phyloP scores from a whole-genome alignment of 1,140 invertebrate genomes.

The Alviniconcha marisindica region DNA sequence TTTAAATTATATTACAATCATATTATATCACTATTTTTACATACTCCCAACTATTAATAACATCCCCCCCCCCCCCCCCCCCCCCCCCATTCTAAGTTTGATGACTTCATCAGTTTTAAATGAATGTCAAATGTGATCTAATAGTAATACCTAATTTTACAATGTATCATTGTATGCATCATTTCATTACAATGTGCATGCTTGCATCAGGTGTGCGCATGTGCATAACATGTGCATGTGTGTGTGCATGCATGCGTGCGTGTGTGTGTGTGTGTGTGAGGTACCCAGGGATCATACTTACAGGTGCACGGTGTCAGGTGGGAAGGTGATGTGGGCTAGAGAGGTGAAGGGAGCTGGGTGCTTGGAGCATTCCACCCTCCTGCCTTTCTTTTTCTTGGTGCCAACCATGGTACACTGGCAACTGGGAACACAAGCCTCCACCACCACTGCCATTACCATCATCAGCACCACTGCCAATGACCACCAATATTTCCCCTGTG shows the following conservation, averaged over 20 bases:
- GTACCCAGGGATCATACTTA: slow-evolving; percentile 40
- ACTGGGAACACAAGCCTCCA: slow-evolving; percentile 46
- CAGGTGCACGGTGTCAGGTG: slow-evolving; percentile 51
- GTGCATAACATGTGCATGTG: background rate
- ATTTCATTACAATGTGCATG: background rate
- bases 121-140: background rate
- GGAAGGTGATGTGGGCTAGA: slow-evolving; percentile 43
- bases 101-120: no score
- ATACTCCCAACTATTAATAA: no score
- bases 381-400: slow-evolving; percentile 44
- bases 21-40: no score
- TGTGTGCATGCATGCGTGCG: background rate
- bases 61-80: no score
- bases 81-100: no score
- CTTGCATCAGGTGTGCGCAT: background rate
- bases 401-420: slow-evolving; percentile 50
- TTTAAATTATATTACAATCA: no score
- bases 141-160: no score
- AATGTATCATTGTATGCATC: no score
- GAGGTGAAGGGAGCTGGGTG: slow-evolving; percentile 46
- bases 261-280: background rate
- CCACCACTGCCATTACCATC: slow-evolving; percentile 27
- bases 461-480: slow-evolving; percentile 20
- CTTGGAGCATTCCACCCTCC: slow-evolving; percentile 50
- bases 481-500: slow-evolving; percentile 21